Base-by-base conservation (phyloP, 2,113 vertebrate genomes). In the Hemicordylus capensis region DNA sequence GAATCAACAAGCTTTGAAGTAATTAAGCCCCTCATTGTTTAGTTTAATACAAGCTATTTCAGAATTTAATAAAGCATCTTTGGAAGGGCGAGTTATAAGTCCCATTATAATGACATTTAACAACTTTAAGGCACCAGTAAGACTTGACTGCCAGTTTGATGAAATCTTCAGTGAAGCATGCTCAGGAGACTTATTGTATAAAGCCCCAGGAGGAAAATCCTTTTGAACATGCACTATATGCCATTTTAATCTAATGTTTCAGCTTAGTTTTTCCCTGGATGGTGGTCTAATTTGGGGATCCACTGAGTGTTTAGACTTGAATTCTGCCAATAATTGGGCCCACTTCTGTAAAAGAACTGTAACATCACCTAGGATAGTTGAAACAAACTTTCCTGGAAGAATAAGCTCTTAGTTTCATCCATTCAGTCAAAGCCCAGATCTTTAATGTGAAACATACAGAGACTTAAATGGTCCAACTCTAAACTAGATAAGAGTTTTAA, bases 1-100 rank as follows among this genome's bases (percentile, higher is more conserved):
- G 42, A 89, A 93, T 82, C 90, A 93, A 87, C 46, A 91, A 81
- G 7, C 69, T 93, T 93, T 91, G 44, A 90, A 87, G 67, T 88
- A 90, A 94, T 94, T 93, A 95, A 89, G 73, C 87, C 69, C 34
- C 46, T 91, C 46, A 87, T 90, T 94, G 59, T 89, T 93, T 93
- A 89, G 70, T 87, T 92, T 90, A 75, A 92, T 82, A 87, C 14
- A 81, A 80, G 19, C 8, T 90, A 76, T 95, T 91, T 88, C 24
- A 87, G 75, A 88, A 93, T 54, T 66, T 61, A 93, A 90, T 80
- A 93, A 94, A 91, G 17, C 56, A 26, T 86, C 59, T 67, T 85
- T 72, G 26, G n/a, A 87, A 90, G 64, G 9, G 17, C 86, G 54
- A 88, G 56, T 84, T 90, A 76, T 85, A 37, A 19, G 4, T 89